Percentiles rank a stretch among this genome's conserved stretches.
Evolutionary conservation across 2,797 vertebrate genomes (phyloP).

Genomic region (Arnoldichthys spilopterus): DNA sequence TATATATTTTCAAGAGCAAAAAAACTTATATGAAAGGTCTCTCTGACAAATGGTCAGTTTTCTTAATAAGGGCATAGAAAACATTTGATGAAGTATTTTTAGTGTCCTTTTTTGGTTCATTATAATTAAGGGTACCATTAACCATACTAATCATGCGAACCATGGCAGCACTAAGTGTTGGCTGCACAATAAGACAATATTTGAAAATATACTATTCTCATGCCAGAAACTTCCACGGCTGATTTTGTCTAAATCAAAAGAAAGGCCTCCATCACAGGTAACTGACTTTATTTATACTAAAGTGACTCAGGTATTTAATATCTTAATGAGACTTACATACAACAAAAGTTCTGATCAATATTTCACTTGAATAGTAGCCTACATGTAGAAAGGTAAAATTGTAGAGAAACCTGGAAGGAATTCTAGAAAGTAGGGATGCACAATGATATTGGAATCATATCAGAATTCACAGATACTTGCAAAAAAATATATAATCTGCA

Average conservation of each 20-base stretch:
- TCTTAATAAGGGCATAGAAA: background rate
- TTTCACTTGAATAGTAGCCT: background rate
- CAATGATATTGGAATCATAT: too few species aligned
- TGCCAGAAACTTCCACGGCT: background rate
- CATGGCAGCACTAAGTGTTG: too few species aligned
- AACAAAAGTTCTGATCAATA: background rate
- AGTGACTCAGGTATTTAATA: conserved; percentile 34
- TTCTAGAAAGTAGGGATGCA: too few species aligned
- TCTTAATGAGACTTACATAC: background rate
- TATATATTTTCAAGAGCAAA: too few species aligned
- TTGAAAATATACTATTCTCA: background rate
- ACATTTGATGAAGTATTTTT: background rate
- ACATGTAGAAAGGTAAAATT: background rate
- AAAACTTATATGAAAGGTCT: background rate
- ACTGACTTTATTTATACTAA: conserved; percentile 47
- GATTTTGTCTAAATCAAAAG: background rate
- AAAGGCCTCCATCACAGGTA: conserved; percentile 24
- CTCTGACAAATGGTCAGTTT: background rate
- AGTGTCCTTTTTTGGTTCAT: background rate
- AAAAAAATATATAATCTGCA: too few species aligned
- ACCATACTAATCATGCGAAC: background rate
- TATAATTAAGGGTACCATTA: background rate
- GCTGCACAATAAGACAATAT: too few species aligned
- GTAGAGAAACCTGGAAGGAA: background rate
- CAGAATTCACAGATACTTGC: too few species aligned